A percentile compares a stretch with the other conserved stretches of the same genome.
These are phyloP conservation scores for Pseudomyrmex gracilis DNA, from an alignment of 1,140 invertebrate genomes.

Conservation along the genomic window DNA sequence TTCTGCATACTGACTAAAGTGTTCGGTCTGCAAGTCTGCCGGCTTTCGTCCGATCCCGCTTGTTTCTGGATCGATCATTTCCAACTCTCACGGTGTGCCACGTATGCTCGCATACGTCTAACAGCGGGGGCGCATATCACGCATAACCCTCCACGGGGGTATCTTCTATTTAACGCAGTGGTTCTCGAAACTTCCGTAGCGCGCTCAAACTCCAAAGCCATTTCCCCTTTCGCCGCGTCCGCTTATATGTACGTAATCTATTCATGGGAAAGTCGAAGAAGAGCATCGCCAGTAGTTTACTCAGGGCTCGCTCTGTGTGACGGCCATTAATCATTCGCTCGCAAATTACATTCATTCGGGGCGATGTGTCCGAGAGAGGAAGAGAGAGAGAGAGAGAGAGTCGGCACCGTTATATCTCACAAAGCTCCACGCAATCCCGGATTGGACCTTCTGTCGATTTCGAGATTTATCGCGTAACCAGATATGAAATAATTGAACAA, in stretches of 20 bases:
- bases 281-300: constrained; percentile 52
- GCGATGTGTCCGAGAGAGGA: constrained; percentile 4
- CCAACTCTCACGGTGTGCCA: constrained; percentile 9
- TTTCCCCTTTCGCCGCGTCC: constrained; percentile 8
- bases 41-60: constrained; percentile 57
- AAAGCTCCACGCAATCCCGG: constrained; percentile 12
- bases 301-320: background rate
- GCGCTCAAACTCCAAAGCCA: background rate
- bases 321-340: constrained; percentile 49
- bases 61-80: constrained; percentile 69
- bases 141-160: constrained; percentile 13
- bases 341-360: constrained; percentile 59
- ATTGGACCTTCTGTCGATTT: constrained; percentile 44
- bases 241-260: constrained; percentile 17
- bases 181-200: constrained; percentile 46
- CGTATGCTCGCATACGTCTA: constrained; percentile 25
- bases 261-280: constrained; percentile 32
- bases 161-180: constrained; percentile 43
- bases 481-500: constrained; percentile 41
- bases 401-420: constrained; percentile 39
- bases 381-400: background rate
- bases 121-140: constrained; percentile 44
- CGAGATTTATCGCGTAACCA: constrained; percentile 31
- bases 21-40: constrained; percentile 66
- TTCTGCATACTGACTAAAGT: constrained; percentile 68